These are phyloP conservation scores for Rissa tridactyla DNA, from an alignment of 2,113 vertebrate species.

Conservation along the genomic window DNA sequence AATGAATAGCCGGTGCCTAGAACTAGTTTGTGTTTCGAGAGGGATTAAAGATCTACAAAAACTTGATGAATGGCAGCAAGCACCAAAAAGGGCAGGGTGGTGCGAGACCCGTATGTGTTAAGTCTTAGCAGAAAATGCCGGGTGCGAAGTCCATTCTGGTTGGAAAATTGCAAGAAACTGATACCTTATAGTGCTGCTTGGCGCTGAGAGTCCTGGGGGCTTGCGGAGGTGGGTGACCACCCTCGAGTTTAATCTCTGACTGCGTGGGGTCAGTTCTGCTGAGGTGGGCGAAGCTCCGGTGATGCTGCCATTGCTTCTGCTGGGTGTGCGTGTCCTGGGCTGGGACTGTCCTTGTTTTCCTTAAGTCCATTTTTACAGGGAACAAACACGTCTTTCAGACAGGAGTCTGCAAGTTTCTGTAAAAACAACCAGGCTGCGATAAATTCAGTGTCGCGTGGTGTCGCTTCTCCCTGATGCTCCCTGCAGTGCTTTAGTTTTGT, in stretches of 20 bases:
- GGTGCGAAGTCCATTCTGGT: rapidly evolving
- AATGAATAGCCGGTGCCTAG: rapidly evolving
- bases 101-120: rapidly evolving
- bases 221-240: rapidly evolving
- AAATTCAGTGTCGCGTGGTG: background rate
- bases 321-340: rapidly evolving
- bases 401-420: background rate
- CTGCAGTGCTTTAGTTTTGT: background rate
- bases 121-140: background rate
- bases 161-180: background rate
- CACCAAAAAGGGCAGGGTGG: rapidly evolving
- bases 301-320: background rate
- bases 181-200: rapidly evolving
- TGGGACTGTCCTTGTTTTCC: background rate
- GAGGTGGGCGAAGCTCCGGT: rapidly evolving
- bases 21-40: rapidly evolving
- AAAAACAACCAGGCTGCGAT: background rate
- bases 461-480: background rate
- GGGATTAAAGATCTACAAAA: background rate
- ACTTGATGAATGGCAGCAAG: background rate
- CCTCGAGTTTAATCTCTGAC: rapidly evolving
- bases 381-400: background rate
- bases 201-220: rapidly evolving
- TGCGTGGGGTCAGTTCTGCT: rapidly evolving
- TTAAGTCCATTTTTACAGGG: background rate